Percentiles rank a stretch among this genome's conserved stretches.
phyloP scores from a whole-genome alignment of 2,113 vertebrate species.

The Pongo abelii region DNA sequence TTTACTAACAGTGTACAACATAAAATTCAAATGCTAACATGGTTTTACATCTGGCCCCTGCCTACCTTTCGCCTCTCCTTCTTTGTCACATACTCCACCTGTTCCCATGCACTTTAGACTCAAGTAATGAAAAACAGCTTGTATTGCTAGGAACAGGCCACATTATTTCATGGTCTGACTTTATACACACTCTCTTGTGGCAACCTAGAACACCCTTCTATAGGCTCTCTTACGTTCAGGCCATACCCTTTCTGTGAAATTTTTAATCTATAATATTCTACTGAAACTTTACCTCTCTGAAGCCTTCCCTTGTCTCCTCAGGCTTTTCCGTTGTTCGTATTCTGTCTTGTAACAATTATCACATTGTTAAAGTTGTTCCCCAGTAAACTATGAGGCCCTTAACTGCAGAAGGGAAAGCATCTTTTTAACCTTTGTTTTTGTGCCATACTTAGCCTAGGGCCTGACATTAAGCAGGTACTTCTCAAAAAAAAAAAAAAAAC shows the following conservation, averaged over 20 bases:
- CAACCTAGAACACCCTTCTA: neutral
- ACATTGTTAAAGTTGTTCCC: constrained; percentile 15
- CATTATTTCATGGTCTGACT: neutral
- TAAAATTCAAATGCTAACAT: constrained; percentile 10
- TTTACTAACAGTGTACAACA: neutral
- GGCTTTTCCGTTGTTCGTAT: neutral
- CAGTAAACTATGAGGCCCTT: neutral
- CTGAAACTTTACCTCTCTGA: neutral
- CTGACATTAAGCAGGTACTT: neutral
- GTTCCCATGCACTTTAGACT: constrained; percentile 1
- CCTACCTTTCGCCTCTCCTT: neutral
- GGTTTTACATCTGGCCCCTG: neutral
- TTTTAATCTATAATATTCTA: neutral
- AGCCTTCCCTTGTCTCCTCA: neutral
- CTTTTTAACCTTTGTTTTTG: constrained; percentile 33
- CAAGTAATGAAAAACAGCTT: constrained; percentile 27
- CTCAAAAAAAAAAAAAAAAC: neutral
- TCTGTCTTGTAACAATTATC: neutral
- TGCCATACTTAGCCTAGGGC: neutral
- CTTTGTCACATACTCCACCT: neutral
- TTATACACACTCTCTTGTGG: neutral
- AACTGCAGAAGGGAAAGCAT: neutral
- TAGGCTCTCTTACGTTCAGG: neutral
- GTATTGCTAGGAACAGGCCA: neutral
- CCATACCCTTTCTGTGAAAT: neutral